Percentiles rank a stretch among this genome's conserved stretches.
Conservation (phyloP, 1,140 invertebrate genomes). For the Cecropterus lyciades region DNA sequence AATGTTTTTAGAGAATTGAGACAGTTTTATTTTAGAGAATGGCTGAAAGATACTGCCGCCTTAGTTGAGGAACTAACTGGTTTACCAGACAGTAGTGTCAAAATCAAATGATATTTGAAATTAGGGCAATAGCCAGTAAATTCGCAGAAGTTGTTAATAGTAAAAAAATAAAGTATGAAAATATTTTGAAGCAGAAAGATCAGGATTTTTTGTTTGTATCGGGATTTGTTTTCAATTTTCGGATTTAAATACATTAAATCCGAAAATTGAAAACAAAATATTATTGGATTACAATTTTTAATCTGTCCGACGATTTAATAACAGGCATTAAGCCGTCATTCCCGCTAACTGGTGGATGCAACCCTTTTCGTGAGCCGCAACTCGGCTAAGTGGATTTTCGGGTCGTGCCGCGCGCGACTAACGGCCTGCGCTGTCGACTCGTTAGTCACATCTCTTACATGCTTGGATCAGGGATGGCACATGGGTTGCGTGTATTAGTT, state of each 20-base stretch:
- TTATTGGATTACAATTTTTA: conserved; percentile 13
- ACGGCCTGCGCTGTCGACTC: conserved; percentile 62
- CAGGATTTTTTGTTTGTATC: no score
- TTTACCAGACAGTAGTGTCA: no score
- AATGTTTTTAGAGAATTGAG: no score
- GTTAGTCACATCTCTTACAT: conserved; percentile 54
- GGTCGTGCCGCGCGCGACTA: conserved; percentile 68
- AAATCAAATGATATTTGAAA: no score
- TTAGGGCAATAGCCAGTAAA: no score
- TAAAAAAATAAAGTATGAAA: no score
- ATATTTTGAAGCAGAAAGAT: no score
- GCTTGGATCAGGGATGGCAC: conserved; percentile 39
- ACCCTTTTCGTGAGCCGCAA: conserved; percentile 48
- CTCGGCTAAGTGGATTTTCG: conserved; percentile 73
- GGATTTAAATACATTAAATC: not conserved
- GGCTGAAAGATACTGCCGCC: no score
- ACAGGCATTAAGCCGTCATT: conserved; percentile 21
- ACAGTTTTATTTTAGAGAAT: no score
- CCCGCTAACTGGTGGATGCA: conserved; percentile 21
- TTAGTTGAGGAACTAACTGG: no score
- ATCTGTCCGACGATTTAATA: conserved; percentile 20
- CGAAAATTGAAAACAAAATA: not conserved
- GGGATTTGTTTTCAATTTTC: no score
- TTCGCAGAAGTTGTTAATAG: no score
- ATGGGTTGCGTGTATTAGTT: not conserved